Base-by-base conservation (phyloP, 2,888 invertebrate species). In the Lithophane socia region DNA sequence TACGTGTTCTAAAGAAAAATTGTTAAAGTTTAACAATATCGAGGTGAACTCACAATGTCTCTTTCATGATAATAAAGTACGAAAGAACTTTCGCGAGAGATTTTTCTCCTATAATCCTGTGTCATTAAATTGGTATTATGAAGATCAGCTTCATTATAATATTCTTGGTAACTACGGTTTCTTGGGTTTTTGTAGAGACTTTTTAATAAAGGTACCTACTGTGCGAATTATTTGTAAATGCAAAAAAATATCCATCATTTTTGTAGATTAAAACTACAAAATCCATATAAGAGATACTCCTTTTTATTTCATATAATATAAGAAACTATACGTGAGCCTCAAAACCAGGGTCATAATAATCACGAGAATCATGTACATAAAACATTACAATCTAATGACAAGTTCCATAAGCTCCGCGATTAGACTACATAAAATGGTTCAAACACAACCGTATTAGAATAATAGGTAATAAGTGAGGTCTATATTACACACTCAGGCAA, bases 11-110 rank as follows among this genome's bases (percentile, higher is more conserved):
- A 74, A 87, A 90, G 88, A 90, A 89, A 92, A 91, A 91, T 91
- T 89, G 88, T 84, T 84, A 90, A 92, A 93, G 90, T 93, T 93
- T 87, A 88, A 89, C 82, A 86, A 87, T 89, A 89, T 91, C 86
- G 88, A 88, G 83, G 86, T 85, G 88, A 89, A 89, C 80, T 83
- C 86, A 86, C 86, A 87, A 90, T 86, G 88, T 84, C 80, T 82
- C 86, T 85, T 85, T 86, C 84, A 84, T 82, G 75, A 83, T 86
- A 86, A 84, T 85, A 85, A 88, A 86, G 79, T 86, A 85, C 65
- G 63, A 73, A 82, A 76, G 71, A 79, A 73, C 74, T 68, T 85
- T 71, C 37, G 12, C 60, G 71, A 73, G 85, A 84, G 84, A 84
- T 85, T 85, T 88, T 69, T 84, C 80, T 83, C 60, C 65, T 77